phyloP scores from a whole-genome alignment of 2,113 vertebrate species.

The Pseudonaja textilis region DNA sequence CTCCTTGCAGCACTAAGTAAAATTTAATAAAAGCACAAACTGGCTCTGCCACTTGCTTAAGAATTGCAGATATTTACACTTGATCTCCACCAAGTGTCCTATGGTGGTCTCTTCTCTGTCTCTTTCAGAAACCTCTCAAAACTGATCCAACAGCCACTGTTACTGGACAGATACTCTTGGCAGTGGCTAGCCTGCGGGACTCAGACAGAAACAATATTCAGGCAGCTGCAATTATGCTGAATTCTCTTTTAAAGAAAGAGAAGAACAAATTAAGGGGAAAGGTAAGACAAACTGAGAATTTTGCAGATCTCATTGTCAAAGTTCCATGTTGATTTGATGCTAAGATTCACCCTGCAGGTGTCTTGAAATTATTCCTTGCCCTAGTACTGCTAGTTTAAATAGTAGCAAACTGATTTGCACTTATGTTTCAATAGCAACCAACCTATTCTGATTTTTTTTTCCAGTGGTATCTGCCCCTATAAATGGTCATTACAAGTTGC shows the following conservation, averaged over 20 bases:
- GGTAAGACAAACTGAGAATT: neutral
- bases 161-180: neutral
- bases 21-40: neutral
- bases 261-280: neutral
- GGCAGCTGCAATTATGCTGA: constrained; percentile 17
- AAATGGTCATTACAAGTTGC: neutral
- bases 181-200: neutral
- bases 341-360: neutral
- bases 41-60: neutral
- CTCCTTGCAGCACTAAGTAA: neutral
- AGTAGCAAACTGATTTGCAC: neutral
- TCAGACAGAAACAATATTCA: neutral
- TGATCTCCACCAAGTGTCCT: neutral
- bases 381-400: neutral
- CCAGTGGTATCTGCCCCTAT: neutral
- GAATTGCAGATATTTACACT: neutral
- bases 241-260: neutral
- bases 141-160: neutral
- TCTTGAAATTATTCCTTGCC: neutral
- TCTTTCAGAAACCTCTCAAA: constrained; percentile 22
- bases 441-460: neutral
- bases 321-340: neutral
- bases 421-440: neutral
- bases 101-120: neutral
- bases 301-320: neutral